Base-by-base conservation (phyloP, 2,797 vertebrate genomes). In the Anguilla anguilla region DNA sequence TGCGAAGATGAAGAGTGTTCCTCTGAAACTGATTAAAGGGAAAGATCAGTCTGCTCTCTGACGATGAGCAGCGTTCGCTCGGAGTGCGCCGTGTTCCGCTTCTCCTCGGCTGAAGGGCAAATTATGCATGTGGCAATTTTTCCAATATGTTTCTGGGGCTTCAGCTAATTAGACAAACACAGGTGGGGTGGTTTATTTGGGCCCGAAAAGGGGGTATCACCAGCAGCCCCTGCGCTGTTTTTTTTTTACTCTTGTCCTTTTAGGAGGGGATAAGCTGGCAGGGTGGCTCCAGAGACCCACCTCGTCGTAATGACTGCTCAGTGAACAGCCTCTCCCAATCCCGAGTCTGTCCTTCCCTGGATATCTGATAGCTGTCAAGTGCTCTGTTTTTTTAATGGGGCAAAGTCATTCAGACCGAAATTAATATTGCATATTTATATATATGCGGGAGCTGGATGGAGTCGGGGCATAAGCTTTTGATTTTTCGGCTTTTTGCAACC, bases 281-380 rank as follows among this genome's bases (percentile, higher is more conserved):
- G 83, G 89, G 84, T 87, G 90, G 88, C 89, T 88, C 92, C 88
- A 92, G 49, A 79, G 43, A 19, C 51, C 39, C 49, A n/a, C 92
- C 86, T 90, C 84, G 85, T 72, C 90, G 91, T 94, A 93, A 94
- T 93, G 91, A 90, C 89, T 77, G 51, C 91, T 89, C 93, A 94
- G 94, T 93, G 91, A 89, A 89, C 1, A 91, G 89, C 84, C 89
- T 88, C 86, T 91, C 87, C 87, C n/a, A 88, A 90, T 88, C 91
- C 90, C 89, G 88, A 90, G 91, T 91, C 91, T 93, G 51, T 89
- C 90, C 61, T 86, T 84, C 89, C 89, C 81, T 87, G 84, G 90
- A 85, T 89, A 91, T 91, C 90, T 91, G 92, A 93, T 93, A 88
- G 86, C 89, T n/a, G 88, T 91, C 55, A 92, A 93, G 88, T 89